Evolutionary conservation across 2,113 vertebrate species (phyloP), one percentile per base, ranked within the genome.

Genomic region (Synchiropus splendidus): DNA sequence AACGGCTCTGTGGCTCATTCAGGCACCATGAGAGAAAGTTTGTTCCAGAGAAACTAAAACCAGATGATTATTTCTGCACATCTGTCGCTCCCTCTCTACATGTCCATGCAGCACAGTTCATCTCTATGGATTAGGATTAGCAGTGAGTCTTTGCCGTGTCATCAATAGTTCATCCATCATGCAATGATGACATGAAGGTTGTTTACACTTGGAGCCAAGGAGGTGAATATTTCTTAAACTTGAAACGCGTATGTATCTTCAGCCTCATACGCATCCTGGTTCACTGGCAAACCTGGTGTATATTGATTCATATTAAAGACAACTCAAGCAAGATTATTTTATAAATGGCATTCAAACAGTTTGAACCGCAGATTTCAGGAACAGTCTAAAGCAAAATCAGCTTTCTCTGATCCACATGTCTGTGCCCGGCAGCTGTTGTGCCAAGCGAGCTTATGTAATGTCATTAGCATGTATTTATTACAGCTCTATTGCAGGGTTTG

Each of bases 81-180:
- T 76, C 70, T 77, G 76, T 64, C 66, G 2, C 46, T 44, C 34
- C 16, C 39, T 34, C 33, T 12, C 54, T 42, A 38, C 37, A 14
- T 37, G 50, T 57, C 58, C 62, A 52, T 53, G 1, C 35, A 42
- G 51, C 35, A 18, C 45, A 41, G 42, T 65, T 72, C 45, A 70
- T 78, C 67, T 70, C 53, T 36, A n/a, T 56, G 72, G 74, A 79
- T 80, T 80, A 82, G 74, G 72, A 79, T 75, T 70, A 77, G 38
- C 18, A 52, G 38, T 8, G 42, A 45, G 21, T 70, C 51, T 71
- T 71, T 72, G 72, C 63, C 62, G 58, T 64, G 62, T 74, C 67
- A 74, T 72, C 62, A 67, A 36, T 54, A 39, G 45, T 27, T 27
- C 21, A 27, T 27, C 21, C 21, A 27, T 5, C 21, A 8, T 27